A percentile compares a stretch with the other conserved stretches of the same genome.
Evolutionary conservation across 2,797 vertebrate species (phyloP).

Genomic region (Nannoperca australis): DNA sequence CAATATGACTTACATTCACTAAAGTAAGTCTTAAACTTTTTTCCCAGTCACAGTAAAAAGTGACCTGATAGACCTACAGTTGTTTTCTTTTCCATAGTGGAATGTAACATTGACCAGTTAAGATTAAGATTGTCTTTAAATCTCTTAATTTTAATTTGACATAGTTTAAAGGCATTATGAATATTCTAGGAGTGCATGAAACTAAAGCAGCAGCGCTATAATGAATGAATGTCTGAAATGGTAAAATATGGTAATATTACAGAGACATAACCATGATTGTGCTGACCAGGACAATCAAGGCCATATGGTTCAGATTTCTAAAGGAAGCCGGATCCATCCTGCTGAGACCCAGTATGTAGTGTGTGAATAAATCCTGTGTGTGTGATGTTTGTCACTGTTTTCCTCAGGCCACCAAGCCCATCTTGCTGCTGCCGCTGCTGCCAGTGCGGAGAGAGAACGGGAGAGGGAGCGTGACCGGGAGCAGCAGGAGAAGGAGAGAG

Average conservation of each 20-base stretch:
- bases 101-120: not conserved
- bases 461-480: slow-evolving; percentile 88
- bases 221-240: not conserved
- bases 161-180: not conserved
- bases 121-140: not conserved
- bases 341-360: not conserved
- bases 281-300: not conserved
- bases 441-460: slow-evolving; percentile 88
- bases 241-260: slow-evolving; percentile 12
- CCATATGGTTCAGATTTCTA: slow-evolving; percentile 6
- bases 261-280: not conserved
- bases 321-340: slow-evolving; percentile 19
- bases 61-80: not conserved
- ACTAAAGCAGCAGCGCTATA: not conserved
- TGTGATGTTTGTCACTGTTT: slow-evolving; percentile 55
- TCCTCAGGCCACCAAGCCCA: slow-evolving; percentile 91
- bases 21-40: not conserved
- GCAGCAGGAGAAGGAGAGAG: slow-evolving; percentile 84
- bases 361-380: slow-evolving; percentile 26
- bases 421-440: slow-evolving; percentile 86
- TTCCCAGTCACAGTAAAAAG: not conserved
- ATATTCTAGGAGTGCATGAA: not conserved
- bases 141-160: not conserved
- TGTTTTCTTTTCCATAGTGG: not conserved
- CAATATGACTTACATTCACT: not conserved